Evolutionary conservation across 2,797 vertebrate genomes (phyloP), one percentile per base, ranked within the genome.

Genomic region (Sternotherus odoratus): DNA sequence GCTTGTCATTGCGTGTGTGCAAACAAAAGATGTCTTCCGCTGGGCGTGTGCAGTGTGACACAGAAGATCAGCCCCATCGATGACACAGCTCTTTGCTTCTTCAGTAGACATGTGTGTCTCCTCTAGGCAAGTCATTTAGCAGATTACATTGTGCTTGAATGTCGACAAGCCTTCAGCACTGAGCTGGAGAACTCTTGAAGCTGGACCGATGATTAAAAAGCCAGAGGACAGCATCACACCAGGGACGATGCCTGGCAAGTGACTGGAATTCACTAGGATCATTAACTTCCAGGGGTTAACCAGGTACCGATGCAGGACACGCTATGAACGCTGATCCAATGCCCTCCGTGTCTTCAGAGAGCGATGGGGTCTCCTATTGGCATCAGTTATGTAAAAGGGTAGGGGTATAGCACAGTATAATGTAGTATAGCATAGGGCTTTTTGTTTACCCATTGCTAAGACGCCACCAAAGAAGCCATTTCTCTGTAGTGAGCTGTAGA

Each of bases 291-390:
- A 66, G n/a, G 19, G n/a, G n/a, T 66, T 66, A 36, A 10, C n/a
- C 19, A 6, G n/a, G 19, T 66, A 23, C 19, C 63, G 3, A 5
- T 21, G 33, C n/a, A 36, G 19, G 63, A 5, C 5, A 36, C 5
- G 3, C 63, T 8, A 12, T 66, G 63, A 66, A 36, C 36, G n/a
- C 63, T 36, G 19, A 66, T 23, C n/a, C 63, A 66, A 6, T 36
- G 8, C n/a, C 9, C 9, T n/a, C n/a, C 9, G 1, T 6, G n/a
- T 60, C 79, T 75, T 17, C 30, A 28, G 36, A 15, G 30, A 54
- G 56, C 56, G 85, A 48, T 0, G 30, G 2, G 6, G 69, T 5
- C 43, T 33, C 2, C 0, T 3, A 0, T 80, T 91, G 51, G 49
- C 39, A 4, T 12, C 85, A 13, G 85, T 28, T 84, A 75, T 79